Base-by-base conservation (phyloP, 2,888 invertebrate species). In the Diploptera punctata region DNA sequence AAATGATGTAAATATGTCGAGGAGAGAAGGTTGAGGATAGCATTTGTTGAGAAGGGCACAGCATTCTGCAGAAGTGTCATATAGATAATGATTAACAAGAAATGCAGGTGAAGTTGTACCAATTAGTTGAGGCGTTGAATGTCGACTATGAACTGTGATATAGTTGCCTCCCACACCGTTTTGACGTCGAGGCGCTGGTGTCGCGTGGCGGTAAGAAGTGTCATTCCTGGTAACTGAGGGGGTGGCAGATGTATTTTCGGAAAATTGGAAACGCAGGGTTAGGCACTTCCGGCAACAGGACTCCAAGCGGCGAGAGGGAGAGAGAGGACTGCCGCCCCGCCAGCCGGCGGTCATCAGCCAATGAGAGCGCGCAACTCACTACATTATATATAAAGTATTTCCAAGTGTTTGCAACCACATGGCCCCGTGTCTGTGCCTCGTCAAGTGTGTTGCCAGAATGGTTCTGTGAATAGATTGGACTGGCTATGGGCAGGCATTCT, bases 211-310 rank as follows among this genome's bases (percentile, higher is more conserved):
- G n/a, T n/a, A n/a, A n/a, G n/a, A n/a, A n/a, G n/a, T n/a, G n/a
- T n/a, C n/a, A n/a, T 33, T 33, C 33, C 33, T 10, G 33, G 33
- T 33, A 33, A 33, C 10, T 33, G 33, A 1, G 57, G 29, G 31
- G 29, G 57, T 31, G 31, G 24, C 26, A 29, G 29, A 29, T 29
- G 16, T n/a, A 29, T 57, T 57, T 29, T 57, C 13, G 57, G 57
- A 57, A 57, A 57, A 57, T 10, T 29, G 57, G 13, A 57, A 57
- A 57, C 21, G 18, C 24, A n/a, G 29, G 4, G 57, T 21, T 21
- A 26, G 29, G n/a, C 52, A 29, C 67, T 67, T 67, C 67, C 67
- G 67, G 67, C 65, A 67, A 67, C 49, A 67, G 67, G 43, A 24
- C 19, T 31, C 33, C 62, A 38, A 26, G 21, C 54, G 5, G 60